These are phyloP conservation scores for Venustoraphidia nigricollis DNA, from an alignment of 2,888 invertebrate genomes.

Conservation along the genomic window DNA sequence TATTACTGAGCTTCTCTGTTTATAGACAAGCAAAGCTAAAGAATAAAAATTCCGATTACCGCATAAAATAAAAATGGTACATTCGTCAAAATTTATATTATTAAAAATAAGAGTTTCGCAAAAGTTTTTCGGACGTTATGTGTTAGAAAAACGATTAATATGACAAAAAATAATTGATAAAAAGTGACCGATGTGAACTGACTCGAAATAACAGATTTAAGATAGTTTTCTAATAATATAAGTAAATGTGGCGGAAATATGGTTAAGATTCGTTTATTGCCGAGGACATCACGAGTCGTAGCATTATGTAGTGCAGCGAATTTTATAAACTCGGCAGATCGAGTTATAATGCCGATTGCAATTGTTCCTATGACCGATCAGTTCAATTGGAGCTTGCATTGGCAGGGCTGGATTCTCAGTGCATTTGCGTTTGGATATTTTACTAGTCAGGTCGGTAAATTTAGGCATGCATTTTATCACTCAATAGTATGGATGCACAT, in stretches of 20 bases:
- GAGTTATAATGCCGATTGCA: conserved; percentile 64
- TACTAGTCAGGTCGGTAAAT: conserved; percentile 45
- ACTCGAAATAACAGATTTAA: not conserved
- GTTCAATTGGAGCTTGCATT: conserved; percentile 52
- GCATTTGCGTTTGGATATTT: conserved; percentile 64
- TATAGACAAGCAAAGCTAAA: too few species aligned
- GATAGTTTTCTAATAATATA: not conserved
- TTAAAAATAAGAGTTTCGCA: not conserved
- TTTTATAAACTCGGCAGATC: conserved; percentile 62
- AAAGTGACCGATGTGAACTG: too few species aligned
- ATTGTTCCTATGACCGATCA: conserved; percentile 58
- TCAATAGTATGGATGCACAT: too few species aligned
- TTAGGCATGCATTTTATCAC: too few species aligned
- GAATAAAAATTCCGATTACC: too few species aligned
- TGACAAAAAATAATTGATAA: too few species aligned
- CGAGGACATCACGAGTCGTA: conserved; percentile 40
- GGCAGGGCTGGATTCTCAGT: conserved; percentile 59
- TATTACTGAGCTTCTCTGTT: too few species aligned
- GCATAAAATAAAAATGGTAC: too few species aligned
- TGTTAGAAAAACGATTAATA: not conserved
- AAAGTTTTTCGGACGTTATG: not conserved
- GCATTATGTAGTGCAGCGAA: conserved; percentile 56
- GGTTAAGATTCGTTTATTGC: conserved; percentile 32
- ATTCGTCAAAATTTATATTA: too few species aligned
- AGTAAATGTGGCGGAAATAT: conserved; percentile 16